Conservation (phyloP, 1,140 invertebrate genomes). For the Lepidurus arcticus region DNA sequence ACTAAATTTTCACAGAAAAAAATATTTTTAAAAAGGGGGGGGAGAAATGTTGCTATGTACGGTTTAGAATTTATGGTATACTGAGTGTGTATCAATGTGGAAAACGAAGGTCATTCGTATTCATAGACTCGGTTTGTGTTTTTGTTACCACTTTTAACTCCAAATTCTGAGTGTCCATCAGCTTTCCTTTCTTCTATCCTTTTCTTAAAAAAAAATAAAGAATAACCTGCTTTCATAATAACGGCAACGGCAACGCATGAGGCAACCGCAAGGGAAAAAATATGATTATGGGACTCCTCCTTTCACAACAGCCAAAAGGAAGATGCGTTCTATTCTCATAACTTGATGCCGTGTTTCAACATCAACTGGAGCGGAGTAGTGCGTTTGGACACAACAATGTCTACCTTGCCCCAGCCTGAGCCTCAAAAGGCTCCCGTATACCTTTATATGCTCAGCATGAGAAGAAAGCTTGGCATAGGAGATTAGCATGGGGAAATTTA, state of each 20-base stretch:
- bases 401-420: no score
- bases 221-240: conserved; percentile 19
- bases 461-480: no score
- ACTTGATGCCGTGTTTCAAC: background rate
- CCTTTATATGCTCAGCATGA: no score
- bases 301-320: background rate
- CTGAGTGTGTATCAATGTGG: conserved; percentile 21
- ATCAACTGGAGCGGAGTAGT: no score
- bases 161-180: background rate
- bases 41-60: background rate
- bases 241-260: background rate
- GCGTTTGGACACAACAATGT: no score
- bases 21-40: background rate
- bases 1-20: background rate
- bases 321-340: background rate
- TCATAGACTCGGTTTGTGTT: conserved; percentile 3
- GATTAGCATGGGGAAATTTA: no score
- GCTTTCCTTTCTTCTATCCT: background rate
- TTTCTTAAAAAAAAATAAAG: background rate
- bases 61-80: conserved; percentile 13
- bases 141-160: conserved; percentile 1
- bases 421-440: no score
- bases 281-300: background rate
- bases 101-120: conserved; percentile 24
- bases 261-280: background rate